phyloP scores from a whole-genome alignment of 1,140 invertebrate genomes.

The Bombus pyrosoma region DNA sequence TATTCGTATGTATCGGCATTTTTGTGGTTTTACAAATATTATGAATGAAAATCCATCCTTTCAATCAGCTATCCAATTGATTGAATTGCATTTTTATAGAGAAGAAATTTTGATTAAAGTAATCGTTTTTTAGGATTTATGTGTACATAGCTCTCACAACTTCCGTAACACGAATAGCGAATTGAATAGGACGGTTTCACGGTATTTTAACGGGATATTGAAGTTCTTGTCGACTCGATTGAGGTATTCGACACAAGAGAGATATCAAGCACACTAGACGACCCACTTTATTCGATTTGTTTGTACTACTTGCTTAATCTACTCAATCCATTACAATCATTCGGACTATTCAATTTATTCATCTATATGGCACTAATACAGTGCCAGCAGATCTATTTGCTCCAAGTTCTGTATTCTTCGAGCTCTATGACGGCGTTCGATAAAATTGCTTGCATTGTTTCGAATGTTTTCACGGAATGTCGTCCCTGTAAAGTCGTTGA shows the following conservation, averaged over 20 bases:
- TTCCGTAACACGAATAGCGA: too few species aligned
- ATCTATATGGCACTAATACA: background rate
- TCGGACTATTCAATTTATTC: constrained; percentile 47
- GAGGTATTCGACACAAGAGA: constrained; percentile 23
- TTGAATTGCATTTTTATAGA: background rate
- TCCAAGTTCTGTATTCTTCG: background rate
- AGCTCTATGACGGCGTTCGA: background rate
- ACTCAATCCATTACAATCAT: constrained; percentile 49
- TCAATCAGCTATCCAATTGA: background rate
- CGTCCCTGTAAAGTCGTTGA: too few species aligned
- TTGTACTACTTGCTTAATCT: constrained; percentile 49
- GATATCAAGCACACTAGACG: constrained; percentile 36
- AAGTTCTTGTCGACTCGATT: constrained; percentile 32
- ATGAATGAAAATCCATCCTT: too few species aligned
- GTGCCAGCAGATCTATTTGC: constrained; percentile 5
- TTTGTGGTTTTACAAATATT: background rate
- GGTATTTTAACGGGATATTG: constrained; percentile 32
- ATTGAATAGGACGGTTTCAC: background rate
- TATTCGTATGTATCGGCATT: background rate
- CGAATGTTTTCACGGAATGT: background rate
- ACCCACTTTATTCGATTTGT: constrained; percentile 54
- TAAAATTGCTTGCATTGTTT: background rate
- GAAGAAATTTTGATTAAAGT: too few species aligned
- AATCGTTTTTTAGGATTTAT: background rate
- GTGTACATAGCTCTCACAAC: background rate